Evolutionary conservation across 2,113 vertebrate genomes (phyloP), one percentile per base, ranked within the genome.

Genomic region (Cervus canadensis): DNA sequence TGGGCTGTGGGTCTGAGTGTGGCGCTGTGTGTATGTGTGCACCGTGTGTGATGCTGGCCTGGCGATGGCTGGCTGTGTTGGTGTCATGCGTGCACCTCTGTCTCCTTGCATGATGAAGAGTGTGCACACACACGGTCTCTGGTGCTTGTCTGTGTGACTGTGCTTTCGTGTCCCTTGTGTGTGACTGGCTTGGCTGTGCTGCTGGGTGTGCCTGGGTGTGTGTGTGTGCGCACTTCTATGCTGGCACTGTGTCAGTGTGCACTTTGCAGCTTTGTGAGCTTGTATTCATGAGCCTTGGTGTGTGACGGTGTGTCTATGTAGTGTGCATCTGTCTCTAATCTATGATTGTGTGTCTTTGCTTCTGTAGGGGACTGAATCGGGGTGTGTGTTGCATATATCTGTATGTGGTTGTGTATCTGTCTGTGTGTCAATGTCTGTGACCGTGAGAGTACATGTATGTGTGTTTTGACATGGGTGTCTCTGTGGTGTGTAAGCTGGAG

Each of bases 31-130:
- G 94, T 97, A 95, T 9, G 45, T n/a, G 48, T 40, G 19, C 7
- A 59, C 10, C 96, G 17, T 78, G 82, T 36, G 19, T 85, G 54
- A 93, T 87, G 95, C 94, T 98, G 91, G 19, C 52, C 28, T 57
- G 64, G 78, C n/a, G 87, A 85, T 96, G 96, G 97, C 96, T 94
- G 94, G 98, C 98, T 98, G 95, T 95, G 94, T 97, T 92, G 57
- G 94, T 98, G 96, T 95, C 98, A 76, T 96, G 97, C 98, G 33
- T n/a, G 48, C 3, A 33, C 95, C 97, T 91, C 82, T 94, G 85
- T 95, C 96, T 40, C 74, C 92, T 26, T 87, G 78, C 6, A 1
- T 21, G 50, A 56, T 21, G 28, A 43, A n/a, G 26, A 40, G 4
- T 21, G 6, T 50, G 81, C 81, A 16, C 81, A 25, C 11, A 4